phyloP scores from a whole-genome alignment of 2,113 vertebrate genomes.

The Brachionichthys hirsutus region DNA sequence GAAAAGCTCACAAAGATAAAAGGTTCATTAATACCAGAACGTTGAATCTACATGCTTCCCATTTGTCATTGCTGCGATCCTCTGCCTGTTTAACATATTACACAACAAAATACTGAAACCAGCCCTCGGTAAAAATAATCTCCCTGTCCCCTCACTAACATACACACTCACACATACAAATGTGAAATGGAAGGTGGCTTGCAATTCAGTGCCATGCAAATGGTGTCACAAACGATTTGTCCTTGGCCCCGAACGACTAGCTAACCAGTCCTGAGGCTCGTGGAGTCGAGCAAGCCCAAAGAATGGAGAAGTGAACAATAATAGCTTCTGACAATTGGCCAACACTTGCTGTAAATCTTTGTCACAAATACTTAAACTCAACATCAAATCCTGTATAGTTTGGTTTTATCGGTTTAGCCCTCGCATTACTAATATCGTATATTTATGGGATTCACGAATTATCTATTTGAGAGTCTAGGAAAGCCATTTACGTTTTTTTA shows the following conservation, averaged over 20 bases:
- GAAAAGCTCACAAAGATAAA: constrained; percentile 28
- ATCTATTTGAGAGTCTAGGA: neutral
- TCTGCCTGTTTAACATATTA: constrained; percentile 49
- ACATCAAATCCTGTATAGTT: constrained; percentile 68
- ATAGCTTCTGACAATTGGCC: constrained; percentile 81
- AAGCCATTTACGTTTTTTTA: neutral
- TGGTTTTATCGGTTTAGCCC: constrained; percentile 41
- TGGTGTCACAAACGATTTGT: constrained; percentile 82
- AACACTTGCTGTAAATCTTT: constrained; percentile 82
- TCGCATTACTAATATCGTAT: constrained; percentile 9
- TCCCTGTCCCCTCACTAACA: constrained; percentile 28
- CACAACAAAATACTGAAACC: constrained; percentile 42
- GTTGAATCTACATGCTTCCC: constrained; percentile 48
- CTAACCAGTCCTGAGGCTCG: constrained; percentile 74
- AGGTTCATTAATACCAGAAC: constrained; percentile 39
- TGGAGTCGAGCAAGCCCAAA: constrained; percentile 76
- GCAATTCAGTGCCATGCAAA: constrained; percentile 81
- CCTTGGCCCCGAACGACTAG: constrained; percentile 76
- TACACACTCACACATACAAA: constrained; percentile 21
- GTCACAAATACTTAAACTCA: constrained; percentile 79
- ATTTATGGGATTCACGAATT: constrained; percentile 27
- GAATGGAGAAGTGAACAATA: constrained; percentile 76
- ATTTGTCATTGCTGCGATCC: constrained; percentile 52
- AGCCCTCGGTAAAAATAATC: constrained; percentile 36
- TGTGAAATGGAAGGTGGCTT: constrained; percentile 76